Evolutionary conservation across 64 coral and sea anemone genomes (phyloP), one percentile per base, ranked within the genome.

Genomic region (Montipora foliosa): DNA sequence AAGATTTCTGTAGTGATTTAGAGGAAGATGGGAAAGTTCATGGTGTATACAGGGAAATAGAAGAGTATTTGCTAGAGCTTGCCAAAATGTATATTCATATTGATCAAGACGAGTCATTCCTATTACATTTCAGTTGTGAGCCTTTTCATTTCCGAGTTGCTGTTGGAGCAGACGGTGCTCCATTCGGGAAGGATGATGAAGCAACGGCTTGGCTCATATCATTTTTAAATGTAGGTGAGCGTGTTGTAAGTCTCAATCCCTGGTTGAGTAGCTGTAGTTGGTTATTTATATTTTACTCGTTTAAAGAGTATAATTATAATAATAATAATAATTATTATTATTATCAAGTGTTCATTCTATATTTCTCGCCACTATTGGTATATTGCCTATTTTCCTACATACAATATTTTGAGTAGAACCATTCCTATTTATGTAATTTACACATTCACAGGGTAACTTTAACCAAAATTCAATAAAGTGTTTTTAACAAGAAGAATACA

Each of bases 1-100:
- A 76, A 59, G 78, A 95, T 22, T 95, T 95, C 25, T 95, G 93
- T 79, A 47, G 68, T 86, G 79, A 83, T 89, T 83, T 89, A 83
- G 71, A 85, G 53, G 93, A 51, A 74, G 74, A 95, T 87, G 89
- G 88, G 64, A 62, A 68, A 37, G 92, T 94, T 11, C 13, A 59
- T 37, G 92, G 92, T 8, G 8, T 64, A 80, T 93, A 88, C 22
- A 74, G 92, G 80, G 92, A 93, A 51, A 76, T 93, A 74, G 15
- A 93, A 88, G 49, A 13, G 49, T 81, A 80, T 93, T n/a, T 93
- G 44, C 73, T 89, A 48, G 44, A 89, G 19, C 47, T 94, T 83
- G 93, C 87, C 55, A 52, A 89, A 66, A 94, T 90, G 87, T 94
- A 89, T 74, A 47, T 94, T 58, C 20, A 25, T 19, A 25, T 89